Evolutionary conservation across 2,113 vertebrate genomes (phyloP).

Genomic region (Arothron firmamentum): DNA sequence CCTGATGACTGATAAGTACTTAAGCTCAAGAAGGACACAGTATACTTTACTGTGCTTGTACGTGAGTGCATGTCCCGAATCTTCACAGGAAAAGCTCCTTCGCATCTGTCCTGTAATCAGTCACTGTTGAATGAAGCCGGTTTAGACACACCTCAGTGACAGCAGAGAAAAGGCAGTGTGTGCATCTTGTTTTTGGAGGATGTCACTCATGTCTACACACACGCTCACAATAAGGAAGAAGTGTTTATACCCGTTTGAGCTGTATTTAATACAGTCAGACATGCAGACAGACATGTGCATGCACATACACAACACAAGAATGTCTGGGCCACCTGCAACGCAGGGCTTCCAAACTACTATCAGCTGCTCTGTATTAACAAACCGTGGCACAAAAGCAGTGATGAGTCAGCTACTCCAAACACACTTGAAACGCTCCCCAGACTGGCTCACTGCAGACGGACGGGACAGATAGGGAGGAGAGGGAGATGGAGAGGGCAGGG

Average conservation of each 20-base stretch:
- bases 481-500: conserved; percentile 3
- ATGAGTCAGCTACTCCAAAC: conserved; percentile 64
- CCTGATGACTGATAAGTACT: not conserved
- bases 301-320: conserved; percentile 31
- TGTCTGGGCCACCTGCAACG: conserved; percentile 57
- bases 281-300: conserved; percentile 24
- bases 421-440: conserved; percentile 51
- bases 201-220: conserved; percentile 45
- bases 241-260: conserved; percentile 51
- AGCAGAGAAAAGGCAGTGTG: conserved; percentile 43
- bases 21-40: conserved; percentile 1
- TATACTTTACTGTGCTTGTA: no score
- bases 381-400: conserved; percentile 44
- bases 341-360: conserved; percentile 38
- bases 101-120: conserved; percentile 57
- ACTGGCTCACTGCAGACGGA: conserved; percentile 27
- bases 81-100: conserved; percentile 37
- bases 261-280: conserved; percentile 48
- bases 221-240: conserved; percentile 45
- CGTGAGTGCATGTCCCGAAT: not conserved
- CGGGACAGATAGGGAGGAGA: conserved; percentile 26
- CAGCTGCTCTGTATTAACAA: conserved; percentile 56
- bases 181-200: conserved; percentile 39
- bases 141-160: conserved; percentile 30
- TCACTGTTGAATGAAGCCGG: conserved; percentile 54